Percentiles rank a stretch among this genome's conserved stretches.
phyloP scores from a whole-genome alignment of 2,797 vertebrate genomes.

The Leontopithecus rosalia region DNA sequence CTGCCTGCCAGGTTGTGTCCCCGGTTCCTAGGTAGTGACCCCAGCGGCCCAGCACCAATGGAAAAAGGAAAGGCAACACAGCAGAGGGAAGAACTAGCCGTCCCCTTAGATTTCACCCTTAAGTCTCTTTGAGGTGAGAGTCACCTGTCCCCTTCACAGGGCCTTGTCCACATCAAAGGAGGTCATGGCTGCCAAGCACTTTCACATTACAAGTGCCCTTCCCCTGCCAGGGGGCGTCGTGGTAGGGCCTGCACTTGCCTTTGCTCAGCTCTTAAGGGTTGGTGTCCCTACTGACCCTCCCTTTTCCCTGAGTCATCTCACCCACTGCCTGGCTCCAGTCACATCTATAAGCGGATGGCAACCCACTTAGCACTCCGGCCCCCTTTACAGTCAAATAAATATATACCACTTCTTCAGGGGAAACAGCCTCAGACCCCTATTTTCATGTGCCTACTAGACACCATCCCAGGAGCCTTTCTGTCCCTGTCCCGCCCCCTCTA shows the following conservation, averaged over 20 bases:
- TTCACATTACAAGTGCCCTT: not conserved
- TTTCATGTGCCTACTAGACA: not conserved
- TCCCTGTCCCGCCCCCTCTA: not conserved
- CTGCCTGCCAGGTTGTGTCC: not conserved
- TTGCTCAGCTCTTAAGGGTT: not conserved
- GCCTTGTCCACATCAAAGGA: not conserved
- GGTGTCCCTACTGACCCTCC: not conserved
- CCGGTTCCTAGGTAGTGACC: not conserved
- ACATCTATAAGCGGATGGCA: not conserved
- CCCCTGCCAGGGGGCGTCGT: not conserved
- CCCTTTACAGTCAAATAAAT: not conserved
- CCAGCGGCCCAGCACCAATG: accelerated
- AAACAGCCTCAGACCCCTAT: not conserved
- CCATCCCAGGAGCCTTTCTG: not conserved
- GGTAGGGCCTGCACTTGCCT: not conserved
- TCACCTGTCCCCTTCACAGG: not conserved
- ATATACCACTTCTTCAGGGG: not conserved
- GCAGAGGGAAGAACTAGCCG: not conserved
- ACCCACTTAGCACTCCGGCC: not conserved
- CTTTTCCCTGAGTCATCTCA: not conserved
- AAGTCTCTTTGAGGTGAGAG: not conserved
- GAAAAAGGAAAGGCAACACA: not conserved
- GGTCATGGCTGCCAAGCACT: not conserved
- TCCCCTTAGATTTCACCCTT: not conserved
- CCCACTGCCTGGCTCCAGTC: not conserved